Evolutionary conservation across 2,113 vertebrate genomes (phyloP).

Genomic region (Xenopus laevis): DNA sequence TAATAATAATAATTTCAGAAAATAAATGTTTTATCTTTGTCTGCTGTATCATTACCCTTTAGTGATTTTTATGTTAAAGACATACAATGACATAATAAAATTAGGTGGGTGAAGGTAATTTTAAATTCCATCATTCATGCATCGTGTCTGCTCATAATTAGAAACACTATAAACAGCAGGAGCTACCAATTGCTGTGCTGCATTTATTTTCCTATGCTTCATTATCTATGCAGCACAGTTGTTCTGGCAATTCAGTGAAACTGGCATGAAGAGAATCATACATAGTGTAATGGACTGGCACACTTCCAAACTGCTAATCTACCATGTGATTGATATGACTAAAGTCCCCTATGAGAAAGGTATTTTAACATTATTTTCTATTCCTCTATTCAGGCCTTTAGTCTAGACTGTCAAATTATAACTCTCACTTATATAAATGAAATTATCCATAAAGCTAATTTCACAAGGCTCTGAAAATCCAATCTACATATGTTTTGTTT

Average conservation of each 20-base stretch:
- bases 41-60: constrained; percentile 8
- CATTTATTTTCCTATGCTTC: constrained; percentile 61
- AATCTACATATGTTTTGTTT: constrained; percentile 4
- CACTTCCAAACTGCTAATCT: constrained; percentile 56
- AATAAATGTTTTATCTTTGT: constrained; percentile 10
- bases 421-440: constrained; percentile 50
- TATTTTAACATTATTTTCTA: constrained; percentile 50
- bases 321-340: constrained; percentile 53
- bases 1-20: constrained; percentile 11
- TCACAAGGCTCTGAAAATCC: constrained; percentile 18
- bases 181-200: constrained; percentile 53
- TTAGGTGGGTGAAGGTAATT: constrained; percentile 33
- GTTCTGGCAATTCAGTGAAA: constrained; percentile 56
- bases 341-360: constrained; percentile 47
- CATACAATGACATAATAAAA: constrained; percentile 32
- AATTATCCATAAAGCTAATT: constrained; percentile 60
- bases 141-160: constrained; percentile 49
- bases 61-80: constrained; percentile 22
- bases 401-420: constrained; percentile 53
- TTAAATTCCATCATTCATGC: constrained; percentile 52
- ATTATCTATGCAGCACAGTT: constrained; percentile 58
- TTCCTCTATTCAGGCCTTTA: constrained; percentile 54
- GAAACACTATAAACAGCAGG: constrained; percentile 45
- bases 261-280: constrained; percentile 62
- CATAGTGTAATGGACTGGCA: constrained; percentile 49